Conservation (phyloP, 2,888 invertebrate species). For the Drosophila atripex region DNA sequence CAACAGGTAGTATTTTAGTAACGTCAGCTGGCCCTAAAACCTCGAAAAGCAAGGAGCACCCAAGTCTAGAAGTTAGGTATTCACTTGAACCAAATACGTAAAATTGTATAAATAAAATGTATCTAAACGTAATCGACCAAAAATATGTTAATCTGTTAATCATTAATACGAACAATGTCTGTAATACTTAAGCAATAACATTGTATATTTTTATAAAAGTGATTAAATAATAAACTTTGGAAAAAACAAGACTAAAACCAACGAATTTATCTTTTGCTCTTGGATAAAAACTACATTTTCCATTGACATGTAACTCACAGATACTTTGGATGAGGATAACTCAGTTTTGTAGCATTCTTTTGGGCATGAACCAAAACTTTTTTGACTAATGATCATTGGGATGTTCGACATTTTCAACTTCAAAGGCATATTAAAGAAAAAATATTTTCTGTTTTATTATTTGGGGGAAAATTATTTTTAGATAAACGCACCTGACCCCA, state of each 20-base stretch:
- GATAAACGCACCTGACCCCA: too few species aligned
- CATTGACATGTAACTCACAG: neutral
- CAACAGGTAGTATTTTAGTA: conserved; percentile 58
- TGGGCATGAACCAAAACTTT: neutral
- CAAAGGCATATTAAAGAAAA: too few species aligned
- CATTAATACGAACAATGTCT: conserved; percentile 51
- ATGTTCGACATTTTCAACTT: neutral
- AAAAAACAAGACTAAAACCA: neutral
- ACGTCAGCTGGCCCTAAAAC: conserved; percentile 36
- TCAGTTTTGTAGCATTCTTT: conserved; percentile 9
- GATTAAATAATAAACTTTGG: conserved; percentile 59
- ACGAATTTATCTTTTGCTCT: neutral
- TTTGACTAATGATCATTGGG: neutral
- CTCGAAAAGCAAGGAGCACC: conserved; percentile 18
- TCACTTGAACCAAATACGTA: conserved; percentile 53
- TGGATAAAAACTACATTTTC: neutral
- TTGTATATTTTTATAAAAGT: conserved; percentile 77
- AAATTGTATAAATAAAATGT: conserved; percentile 51
- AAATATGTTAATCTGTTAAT: conserved; percentile 52
- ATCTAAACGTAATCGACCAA: conserved; percentile 51
- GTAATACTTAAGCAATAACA: conserved; percentile 56
- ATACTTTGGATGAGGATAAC: neutral
- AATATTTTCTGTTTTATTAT: too few species aligned
- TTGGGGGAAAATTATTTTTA: too few species aligned
- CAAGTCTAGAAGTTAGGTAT: conserved; percentile 28